Conservation (phyloP, 2,113 vertebrate species). For the Phrynosoma blainvillii region DNA sequence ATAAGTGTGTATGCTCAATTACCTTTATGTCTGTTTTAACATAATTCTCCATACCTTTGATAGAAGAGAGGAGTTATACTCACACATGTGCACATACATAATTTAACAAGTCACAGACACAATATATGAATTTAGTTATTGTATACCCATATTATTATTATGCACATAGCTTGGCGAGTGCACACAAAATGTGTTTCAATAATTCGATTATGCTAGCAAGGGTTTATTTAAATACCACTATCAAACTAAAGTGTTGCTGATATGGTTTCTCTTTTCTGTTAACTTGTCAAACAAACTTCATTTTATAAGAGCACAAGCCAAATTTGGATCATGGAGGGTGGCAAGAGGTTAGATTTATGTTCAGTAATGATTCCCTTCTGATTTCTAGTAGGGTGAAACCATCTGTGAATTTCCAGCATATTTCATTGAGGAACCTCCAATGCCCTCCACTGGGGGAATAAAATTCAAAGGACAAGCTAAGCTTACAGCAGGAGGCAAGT, state of each 20-base stretch:
- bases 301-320: not conserved
- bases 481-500: not conserved
- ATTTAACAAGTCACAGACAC: not conserved
- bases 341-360: not conserved
- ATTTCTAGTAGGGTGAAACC: conserved; percentile 2
- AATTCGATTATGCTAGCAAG: conserved; percentile 9
- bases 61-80: not conserved
- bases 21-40: not conserved
- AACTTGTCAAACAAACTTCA: not conserved
- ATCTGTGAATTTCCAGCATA: not conserved
- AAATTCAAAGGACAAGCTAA: not conserved
- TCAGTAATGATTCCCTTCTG: not conserved
- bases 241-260: not conserved
- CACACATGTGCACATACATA: not conserved
- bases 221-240: not conserved
- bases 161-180: not conserved
- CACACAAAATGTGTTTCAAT: not conserved
- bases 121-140: not conserved
- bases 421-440: not conserved
- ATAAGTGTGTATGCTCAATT: not conserved
- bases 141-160: not conserved
- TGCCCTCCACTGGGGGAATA: not conserved
- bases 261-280: not conserved
- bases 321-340: not conserved
- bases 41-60: not conserved